Conservation (phyloP, 2,888 invertebrate genomes). For the Drosophila aldrichi region DNA sequence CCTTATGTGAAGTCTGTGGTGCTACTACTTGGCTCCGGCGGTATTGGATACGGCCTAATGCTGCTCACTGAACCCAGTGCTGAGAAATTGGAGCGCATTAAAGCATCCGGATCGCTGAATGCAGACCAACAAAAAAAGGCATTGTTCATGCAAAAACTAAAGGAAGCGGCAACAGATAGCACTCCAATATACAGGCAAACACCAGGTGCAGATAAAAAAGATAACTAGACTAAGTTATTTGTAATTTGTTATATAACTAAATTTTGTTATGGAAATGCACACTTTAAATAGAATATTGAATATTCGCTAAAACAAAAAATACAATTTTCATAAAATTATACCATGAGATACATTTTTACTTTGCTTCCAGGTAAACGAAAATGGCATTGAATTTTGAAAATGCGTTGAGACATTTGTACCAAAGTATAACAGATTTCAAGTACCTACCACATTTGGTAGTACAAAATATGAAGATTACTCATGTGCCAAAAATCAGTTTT, state of each 20-base stretch:
- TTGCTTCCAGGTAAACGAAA: neutral
- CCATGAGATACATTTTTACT: neutral
- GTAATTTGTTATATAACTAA: slow-evolving; percentile 24
- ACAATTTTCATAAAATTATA: neutral
- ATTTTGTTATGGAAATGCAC: slow-evolving; percentile 34
- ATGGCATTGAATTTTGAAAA: neutral
- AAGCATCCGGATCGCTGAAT: slow-evolving; percentile 56
- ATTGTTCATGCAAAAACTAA: slow-evolving; percentile 78
- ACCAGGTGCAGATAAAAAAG: slow-evolving; percentile 46
- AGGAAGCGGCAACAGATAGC: slow-evolving; percentile 69
- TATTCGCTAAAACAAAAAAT: neutral
- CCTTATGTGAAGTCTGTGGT: slow-evolving; percentile 86
- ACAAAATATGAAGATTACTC: neutral
- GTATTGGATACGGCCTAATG: slow-evolving; percentile 88
- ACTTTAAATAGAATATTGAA: slow-evolving; percentile 13
- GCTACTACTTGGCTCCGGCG: slow-evolving; percentile 88
- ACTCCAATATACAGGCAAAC: slow-evolving; percentile 67
- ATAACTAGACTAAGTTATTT: slow-evolving; percentile 40
- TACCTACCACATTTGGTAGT: neutral
- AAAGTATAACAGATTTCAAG: neutral
- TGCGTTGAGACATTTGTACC: neutral
- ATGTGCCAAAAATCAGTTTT: neutral
- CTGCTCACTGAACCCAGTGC: slow-evolving; percentile 86
- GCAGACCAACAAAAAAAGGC: slow-evolving; percentile 79
- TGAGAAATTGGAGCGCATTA: slow-evolving; percentile 81